phyloP scores from a whole-genome alignment of 2,888 invertebrate genomes.

The Tribolium freemani region DNA sequence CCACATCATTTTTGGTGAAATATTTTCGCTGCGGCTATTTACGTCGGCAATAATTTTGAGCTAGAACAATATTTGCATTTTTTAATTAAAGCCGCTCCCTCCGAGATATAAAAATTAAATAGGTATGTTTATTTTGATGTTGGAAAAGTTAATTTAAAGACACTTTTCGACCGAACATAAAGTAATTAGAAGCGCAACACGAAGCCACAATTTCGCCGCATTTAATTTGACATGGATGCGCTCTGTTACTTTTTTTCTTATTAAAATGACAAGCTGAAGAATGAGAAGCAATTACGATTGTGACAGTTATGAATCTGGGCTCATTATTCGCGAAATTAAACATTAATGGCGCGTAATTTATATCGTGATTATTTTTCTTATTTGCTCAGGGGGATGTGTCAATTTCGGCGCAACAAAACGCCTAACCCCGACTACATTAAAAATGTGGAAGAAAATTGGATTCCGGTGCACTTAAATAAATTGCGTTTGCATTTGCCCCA shows the following conservation, averaged over 20 bases:
- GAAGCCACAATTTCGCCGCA: conserved; percentile 18
- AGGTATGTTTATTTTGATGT: conserved; percentile 27
- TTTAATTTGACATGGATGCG: conserved; percentile 30
- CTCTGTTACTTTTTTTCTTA: conserved; percentile 34
- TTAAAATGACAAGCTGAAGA: conserved; percentile 37
- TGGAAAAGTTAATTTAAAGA: conserved; percentile 22
- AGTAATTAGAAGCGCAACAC: conserved; percentile 28
- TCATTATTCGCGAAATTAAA: conserved; percentile 39
- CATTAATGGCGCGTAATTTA: conserved; percentile 36
- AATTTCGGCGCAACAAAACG: conserved; percentile 5
- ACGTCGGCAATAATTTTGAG: conserved; percentile 10
- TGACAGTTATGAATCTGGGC: conserved; percentile 37
- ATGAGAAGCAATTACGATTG: conserved; percentile 35
- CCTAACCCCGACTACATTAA: not conserved
- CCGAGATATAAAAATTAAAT: conserved; percentile 26
- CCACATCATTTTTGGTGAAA: not conserved
- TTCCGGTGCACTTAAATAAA: conserved; percentile 24
- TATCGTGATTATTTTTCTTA: conserved; percentile 35
- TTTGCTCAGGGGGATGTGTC: conserved; percentile 20
- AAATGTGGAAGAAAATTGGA: conserved; percentile 8
- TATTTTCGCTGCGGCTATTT: not conserved
- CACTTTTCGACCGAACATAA: conserved; percentile 17
- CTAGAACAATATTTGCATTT: conserved; percentile 34
- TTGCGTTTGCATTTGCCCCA: conserved; percentile 35
- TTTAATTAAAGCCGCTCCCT: conserved; percentile 32